A percentile compares a stretch with the other conserved stretches of the same genome.
Evolutionary conservation across 2,888 invertebrate genomes (phyloP).

Genomic region (Lasiommata megera): DNA sequence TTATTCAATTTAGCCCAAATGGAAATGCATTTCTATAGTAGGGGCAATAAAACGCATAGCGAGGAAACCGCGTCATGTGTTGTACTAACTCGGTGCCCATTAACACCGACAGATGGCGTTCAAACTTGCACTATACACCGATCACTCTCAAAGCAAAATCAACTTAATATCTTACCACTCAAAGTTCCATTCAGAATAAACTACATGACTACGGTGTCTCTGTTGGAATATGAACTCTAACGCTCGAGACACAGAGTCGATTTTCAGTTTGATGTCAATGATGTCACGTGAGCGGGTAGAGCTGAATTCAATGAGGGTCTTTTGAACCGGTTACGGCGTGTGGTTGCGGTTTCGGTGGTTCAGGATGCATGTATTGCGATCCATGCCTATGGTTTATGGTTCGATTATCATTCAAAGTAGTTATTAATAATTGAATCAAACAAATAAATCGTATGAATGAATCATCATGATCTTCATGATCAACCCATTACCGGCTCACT

Average conservation of each 20-base stretch:
- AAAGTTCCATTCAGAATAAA: constrained; percentile 13
- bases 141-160: constrained; percentile 10
- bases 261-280: background rate
- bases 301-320: constrained; percentile 31
- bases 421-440: background rate
- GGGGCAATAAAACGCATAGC: constrained; percentile 24
- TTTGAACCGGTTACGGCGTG: constrained; percentile 27
- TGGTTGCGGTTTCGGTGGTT: constrained; percentile 28
- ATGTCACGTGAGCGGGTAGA: background rate
- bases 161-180: background rate
- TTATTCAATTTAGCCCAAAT: background rate
- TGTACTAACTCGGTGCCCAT: constrained; percentile 18
- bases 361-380: constrained; percentile 24
- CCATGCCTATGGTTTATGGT: constrained; percentile 17
- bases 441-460: too few relatives aligned
- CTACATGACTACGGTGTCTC: background rate
- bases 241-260: background rate
- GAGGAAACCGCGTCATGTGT: constrained; percentile 11
- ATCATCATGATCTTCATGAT: too few relatives aligned
- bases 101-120: constrained; percentile 27
- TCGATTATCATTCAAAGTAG: background rate
- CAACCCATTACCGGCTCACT: too few relatives aligned
- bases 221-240: constrained; percentile 13
- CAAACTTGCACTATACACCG: constrained; percentile 3
- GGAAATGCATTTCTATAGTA: constrained; percentile 9